Base-by-base conservation (phyloP, 2,113 vertebrate genomes). In the Ceyx cyanopectus region DNA sequence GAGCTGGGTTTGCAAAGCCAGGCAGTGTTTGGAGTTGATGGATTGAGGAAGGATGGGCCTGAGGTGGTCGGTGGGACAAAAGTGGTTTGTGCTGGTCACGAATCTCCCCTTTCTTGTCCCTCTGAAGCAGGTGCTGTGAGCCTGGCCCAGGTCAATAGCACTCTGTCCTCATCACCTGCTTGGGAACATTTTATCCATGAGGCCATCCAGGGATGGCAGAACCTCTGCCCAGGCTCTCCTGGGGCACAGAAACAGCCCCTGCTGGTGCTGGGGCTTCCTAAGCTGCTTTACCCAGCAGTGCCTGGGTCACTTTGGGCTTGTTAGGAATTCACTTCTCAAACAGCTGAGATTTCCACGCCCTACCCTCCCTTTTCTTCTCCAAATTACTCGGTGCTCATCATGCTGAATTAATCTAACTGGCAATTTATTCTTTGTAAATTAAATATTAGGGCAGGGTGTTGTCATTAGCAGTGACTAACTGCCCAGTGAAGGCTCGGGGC, bases 381-480 rank as follows among this genome's bases (percentile, higher is more conserved):
- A 54, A 66, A 69, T 94, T 76, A 41, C 76, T 72, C 2, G 1
- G 50, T 0, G 1, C 63, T 85, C 63, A 82, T 90, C 54, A 21
- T 10, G 66, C 85, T 68, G 85, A 87, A 93, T 90, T 92, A 92
- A 94, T 81, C 76, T 50, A 83, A 67, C 61, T 32, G 86, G 89
- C 76, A 73, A 69, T 90, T 93, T 85, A 85, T 85, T 81, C 88
- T 79, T 83, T 81, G 73, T 67, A 83, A 92, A 88, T 93, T 61
- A 94, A 92, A 88, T 92, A 90, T 77, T 88, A 77, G 94, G 88
- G 83, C 83, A 81, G 80, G 75, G 83, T 46, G 76, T 50, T 46
- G 68, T 88, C 37, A 26, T 94, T 80, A 88, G 66, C 54, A 21
- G 22, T 73, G 79, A 82, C 53, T 51, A 75, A 73, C 60, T 21